A percentile compares a stretch with the other conserved stretches of the same genome.
These are phyloP conservation scores for Xiphorhynchus elegans DNA, from an alignment of 2,113 vertebrate genomes.

Conservation along the genomic window DNA sequence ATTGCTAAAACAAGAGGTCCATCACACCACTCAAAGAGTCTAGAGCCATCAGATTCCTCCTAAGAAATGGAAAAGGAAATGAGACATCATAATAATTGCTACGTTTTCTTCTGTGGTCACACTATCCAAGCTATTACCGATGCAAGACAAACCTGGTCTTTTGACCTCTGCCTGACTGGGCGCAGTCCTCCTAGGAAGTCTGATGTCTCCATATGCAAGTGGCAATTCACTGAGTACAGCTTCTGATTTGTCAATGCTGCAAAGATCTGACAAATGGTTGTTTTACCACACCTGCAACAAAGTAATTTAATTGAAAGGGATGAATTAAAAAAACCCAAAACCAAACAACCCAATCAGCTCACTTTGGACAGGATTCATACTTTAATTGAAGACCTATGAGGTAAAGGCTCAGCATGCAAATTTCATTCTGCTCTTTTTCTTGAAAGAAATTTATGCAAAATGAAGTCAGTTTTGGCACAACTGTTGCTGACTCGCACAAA, in stretches of 20 bases:
- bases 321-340: neutral
- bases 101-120: neutral
- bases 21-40: conserved; percentile 94
- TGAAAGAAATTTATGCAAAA: neutral
- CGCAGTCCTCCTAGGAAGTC: conserved; percentile 94
- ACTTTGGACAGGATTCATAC: neutral
- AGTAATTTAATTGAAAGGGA: neutral
- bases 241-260: conserved; percentile 84
- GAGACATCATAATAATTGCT: neutral
- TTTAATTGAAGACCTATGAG: neutral
- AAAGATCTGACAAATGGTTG: conserved; percentile 95
- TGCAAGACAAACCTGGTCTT: conserved; percentile 77
- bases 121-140: neutral
- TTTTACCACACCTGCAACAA: conserved; percentile 91
- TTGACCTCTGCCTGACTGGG: conserved; percentile 83
- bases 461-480: neutral
- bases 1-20: conserved; percentile 94
- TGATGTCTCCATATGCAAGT: conserved; percentile 96
- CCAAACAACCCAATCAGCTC: neutral
- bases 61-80: conserved; percentile 46
- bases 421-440: neutral
- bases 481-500: neutral
- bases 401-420: neutral
- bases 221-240: conserved; percentile 91
- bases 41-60: conserved; percentile 79